phyloP scores from a whole-genome alignment of 2,113 vertebrate genomes.

The Lutjanus erythropterus region DNA sequence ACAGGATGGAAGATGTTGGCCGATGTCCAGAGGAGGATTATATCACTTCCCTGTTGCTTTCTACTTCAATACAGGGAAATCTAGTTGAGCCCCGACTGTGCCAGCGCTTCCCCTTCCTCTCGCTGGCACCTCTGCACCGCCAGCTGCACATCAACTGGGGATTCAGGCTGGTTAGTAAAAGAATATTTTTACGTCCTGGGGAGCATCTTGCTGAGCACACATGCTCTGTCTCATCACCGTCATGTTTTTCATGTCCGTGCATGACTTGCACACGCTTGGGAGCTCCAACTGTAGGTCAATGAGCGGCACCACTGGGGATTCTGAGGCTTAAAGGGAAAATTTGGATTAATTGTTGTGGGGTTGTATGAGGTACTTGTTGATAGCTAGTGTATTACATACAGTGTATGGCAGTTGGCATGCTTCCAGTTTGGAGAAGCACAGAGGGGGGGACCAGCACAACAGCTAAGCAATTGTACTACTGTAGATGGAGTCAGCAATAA shows the following conservation, averaged over 20 bases:
- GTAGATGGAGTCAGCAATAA: no score
- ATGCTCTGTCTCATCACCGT: constrained; percentile 23
- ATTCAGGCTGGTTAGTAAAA: constrained; percentile 55
- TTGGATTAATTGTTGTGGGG: no score
- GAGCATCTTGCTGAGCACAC: constrained; percentile 37
- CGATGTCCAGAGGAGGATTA: constrained; percentile 76
- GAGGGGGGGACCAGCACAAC: no score
- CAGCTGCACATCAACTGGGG: constrained; percentile 71
- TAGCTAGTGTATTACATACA: no score
- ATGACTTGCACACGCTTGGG: constrained; percentile 9
- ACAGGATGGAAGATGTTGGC: constrained; percentile 72
- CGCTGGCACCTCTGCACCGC: constrained; percentile 51
- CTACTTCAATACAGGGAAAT: constrained; percentile 72
- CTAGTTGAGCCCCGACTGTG: constrained; percentile 64
- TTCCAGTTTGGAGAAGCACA: no score
- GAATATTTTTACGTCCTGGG: constrained; percentile 48
- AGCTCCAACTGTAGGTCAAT: constrained; percentile 14
- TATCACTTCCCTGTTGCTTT: constrained; percentile 79
- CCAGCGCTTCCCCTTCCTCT: constrained; percentile 64
- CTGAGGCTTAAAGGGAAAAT: constrained; percentile 15
- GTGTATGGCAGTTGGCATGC: no score
- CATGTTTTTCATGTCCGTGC: neutral
- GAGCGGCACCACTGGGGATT: constrained; percentile 3
- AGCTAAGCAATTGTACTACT: no score
- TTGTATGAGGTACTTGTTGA: no score